phyloP scores from a whole-genome alignment of 2,113 vertebrate genomes.

The Indicator indicator region DNA sequence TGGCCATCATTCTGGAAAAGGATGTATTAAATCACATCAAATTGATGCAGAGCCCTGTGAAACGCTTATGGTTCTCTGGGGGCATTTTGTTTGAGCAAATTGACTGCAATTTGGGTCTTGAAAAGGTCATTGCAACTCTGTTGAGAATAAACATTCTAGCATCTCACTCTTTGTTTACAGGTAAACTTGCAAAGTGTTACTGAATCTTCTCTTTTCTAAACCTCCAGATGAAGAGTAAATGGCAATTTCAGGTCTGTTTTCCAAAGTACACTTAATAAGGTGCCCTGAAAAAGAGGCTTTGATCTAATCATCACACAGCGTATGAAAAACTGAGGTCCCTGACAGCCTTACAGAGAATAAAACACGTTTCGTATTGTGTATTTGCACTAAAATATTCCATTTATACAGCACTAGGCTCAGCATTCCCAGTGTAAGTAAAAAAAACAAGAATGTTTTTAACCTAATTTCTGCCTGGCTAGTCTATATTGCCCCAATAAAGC shows the following conservation, averaged over 20 bases:
- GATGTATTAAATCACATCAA: background rate
- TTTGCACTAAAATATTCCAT: background rate
- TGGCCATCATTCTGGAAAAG: background rate
- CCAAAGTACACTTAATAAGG: background rate
- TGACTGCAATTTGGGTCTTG: background rate
- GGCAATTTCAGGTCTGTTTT: background rate
- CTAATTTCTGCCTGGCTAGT: background rate
- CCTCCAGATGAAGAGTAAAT: background rate
- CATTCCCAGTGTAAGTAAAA: background rate
- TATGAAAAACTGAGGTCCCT: background rate
- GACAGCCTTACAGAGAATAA: background rate
- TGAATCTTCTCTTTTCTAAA: background rate
- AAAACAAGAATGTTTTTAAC: background rate
- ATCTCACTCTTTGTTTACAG: background rate
- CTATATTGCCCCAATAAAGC: background rate
- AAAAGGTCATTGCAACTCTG: background rate
- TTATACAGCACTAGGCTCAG: background rate
- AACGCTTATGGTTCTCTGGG: background rate
- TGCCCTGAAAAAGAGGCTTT: background rate
- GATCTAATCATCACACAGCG: background rate
- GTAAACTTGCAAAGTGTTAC: background rate
- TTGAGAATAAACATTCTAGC: background rate
- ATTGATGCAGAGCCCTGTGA: background rate
- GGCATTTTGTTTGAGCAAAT: background rate
- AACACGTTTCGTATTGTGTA: background rate